Evolutionary conservation across 2,888 invertebrate species (phyloP).

Genomic region (Trachelus iudaicus): DNA sequence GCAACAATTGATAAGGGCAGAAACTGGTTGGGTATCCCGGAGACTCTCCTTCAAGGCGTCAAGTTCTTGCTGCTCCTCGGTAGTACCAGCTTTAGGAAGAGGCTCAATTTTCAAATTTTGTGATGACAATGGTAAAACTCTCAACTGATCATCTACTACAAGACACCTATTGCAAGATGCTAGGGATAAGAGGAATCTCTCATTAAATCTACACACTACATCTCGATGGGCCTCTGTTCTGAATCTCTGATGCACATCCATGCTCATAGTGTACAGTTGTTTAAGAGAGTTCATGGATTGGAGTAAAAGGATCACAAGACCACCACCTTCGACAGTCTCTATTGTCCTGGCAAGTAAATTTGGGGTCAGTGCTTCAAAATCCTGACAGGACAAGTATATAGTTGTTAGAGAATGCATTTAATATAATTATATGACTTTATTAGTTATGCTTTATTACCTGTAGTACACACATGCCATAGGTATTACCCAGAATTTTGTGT

Average conservation of each 20-base stretch:
- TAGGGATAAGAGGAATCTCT: constrained; percentile 92
- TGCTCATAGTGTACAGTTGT: constrained; percentile 94
- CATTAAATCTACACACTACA: constrained; percentile 95
- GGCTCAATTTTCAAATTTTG: constrained; percentile 85
- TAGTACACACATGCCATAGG: constrained; percentile 94
- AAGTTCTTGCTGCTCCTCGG: constrained; percentile 72
- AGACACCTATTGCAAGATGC: constrained; percentile 88
- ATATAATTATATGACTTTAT: constrained; percentile 1
- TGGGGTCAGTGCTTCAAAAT: constrained; percentile 97
- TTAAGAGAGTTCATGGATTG: constrained; percentile 87
- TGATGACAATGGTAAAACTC: constrained; percentile 92
- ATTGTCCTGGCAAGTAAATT: constrained; percentile 96
- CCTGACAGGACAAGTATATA: constrained; percentile 67
- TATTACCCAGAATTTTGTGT: constrained; percentile 96
- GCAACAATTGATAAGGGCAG: constrained; percentile 87
- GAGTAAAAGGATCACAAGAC: constrained; percentile 89
- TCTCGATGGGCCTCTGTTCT: constrained; percentile 95
- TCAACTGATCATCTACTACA: constrained; percentile 94
- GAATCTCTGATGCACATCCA: constrained; percentile 98
- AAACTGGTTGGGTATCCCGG: constrained; percentile 92
- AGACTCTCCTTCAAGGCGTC: constrained; percentile 83
- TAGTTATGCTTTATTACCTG: constrained; percentile 71
- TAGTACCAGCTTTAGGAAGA: constrained; percentile 69
- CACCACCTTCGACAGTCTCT: constrained; percentile 98
- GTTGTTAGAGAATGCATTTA: not conserved